A percentile compares a stretch with the other conserved stretches of the same genome.
Conservation (phyloP, 1,140 invertebrate genomes). For the Parapsyche elsis region DNA sequence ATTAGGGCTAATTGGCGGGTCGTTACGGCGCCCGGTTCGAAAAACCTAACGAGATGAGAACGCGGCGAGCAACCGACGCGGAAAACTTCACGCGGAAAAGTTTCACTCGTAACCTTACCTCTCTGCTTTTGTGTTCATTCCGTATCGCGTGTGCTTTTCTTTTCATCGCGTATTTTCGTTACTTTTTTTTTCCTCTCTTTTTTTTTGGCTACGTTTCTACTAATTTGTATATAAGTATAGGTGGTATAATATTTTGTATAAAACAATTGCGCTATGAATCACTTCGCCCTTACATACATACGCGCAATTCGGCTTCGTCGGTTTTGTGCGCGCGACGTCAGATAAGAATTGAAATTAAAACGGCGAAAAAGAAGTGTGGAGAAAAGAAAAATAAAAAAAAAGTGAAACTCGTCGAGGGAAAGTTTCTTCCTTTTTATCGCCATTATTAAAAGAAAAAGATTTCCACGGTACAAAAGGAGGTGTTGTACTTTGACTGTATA, state of each 20-base stretch:
- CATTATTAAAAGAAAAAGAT: conserved; percentile 18
- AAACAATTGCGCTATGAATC: not conserved
- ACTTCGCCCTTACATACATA: not conserved
- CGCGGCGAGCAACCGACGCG: no score
- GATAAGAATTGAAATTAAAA: conserved; percentile 12
- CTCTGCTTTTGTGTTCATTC: not conserved
- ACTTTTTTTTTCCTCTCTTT: no score
- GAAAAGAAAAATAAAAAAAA: not conserved
- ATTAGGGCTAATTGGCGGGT: conserved; percentile 35
- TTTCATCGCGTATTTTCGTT: not conserved
- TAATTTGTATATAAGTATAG: not conserved
- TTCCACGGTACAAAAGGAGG: conserved; percentile 1
- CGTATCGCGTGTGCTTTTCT: not conserved
- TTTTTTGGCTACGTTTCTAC: no score
- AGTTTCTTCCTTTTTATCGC: not conserved
- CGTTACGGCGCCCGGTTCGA: not conserved
- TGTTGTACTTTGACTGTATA: conserved; percentile 22
- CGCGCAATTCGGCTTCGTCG: no score
- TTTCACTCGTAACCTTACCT: no score
- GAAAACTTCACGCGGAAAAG: no score
- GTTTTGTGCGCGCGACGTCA: not conserved
- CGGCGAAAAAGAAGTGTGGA: not conserved
- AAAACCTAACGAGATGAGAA: no score
- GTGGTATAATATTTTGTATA: not conserved
- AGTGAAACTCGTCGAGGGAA: not conserved